Base-by-base conservation (phyloP, 1,140 invertebrate species). In the Elysia chlorotica region DNA sequence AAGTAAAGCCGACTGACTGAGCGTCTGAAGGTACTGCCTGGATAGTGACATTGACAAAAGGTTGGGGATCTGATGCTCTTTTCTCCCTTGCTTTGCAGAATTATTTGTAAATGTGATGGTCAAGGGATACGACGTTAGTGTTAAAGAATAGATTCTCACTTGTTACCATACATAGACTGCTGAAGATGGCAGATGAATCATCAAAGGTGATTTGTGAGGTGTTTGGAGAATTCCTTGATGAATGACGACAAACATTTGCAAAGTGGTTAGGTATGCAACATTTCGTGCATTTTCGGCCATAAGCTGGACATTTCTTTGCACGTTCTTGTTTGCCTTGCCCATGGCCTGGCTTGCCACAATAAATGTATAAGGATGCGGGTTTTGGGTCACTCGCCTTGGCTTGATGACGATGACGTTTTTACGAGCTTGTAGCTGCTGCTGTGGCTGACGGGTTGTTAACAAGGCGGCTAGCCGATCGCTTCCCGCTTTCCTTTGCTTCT, bases 61-160 rank as follows among this genome's bases (percentile, higher is more conserved):
- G 41, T n/a, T 48, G 41, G n/a, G 41, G 41, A n/a, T 48, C 41
- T 10, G 41, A 48, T 21, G 73, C 21, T 5, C 69, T 48, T 41
- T 59, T 68, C 0, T 62, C 38, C 76, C 74, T 75, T 37, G 68
- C 74, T 25, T 73, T 19, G 63, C 67, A 73, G 21, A 79, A 41
- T n/a, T 77, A 56, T 37, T 59, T 31, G 37, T 74, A 79, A 0
- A 77, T 30, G 33, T 79, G 75, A 53, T 79, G 78, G 41, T 77
- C 78, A n/a, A 79, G 67, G 23, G 65, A 19, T 10, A 77, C 33
- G 17, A 23, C 10, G 31, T 59, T 33, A 53, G 63, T 21, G 35
- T 31, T 66, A 25, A 31, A 57, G 14, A 35, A 68, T 65, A 5
- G 23, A 19, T 28, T 41, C 53, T 17, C 74, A 66, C 37, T 54